Base-by-base conservation (phyloP, 2,113 vertebrate species). In the Vulpes lagopus region DNA sequence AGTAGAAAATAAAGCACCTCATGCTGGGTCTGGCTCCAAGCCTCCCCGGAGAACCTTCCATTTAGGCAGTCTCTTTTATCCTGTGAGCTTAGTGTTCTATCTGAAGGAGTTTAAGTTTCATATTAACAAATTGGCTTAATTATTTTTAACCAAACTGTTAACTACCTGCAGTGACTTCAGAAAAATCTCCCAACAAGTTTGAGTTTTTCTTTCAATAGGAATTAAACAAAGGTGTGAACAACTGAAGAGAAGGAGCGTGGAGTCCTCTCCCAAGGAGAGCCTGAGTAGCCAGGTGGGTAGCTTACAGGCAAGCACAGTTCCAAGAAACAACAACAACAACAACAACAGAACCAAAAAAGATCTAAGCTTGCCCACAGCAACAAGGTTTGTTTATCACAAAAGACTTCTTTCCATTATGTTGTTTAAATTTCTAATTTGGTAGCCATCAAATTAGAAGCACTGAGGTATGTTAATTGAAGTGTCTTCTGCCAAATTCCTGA, bases 91-190 rank as follows among this genome's bases (percentile, higher is more conserved):
- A 91, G 20, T 94, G 79, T 86, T 95, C 91, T 95, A 11, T 94
- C 87, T 93, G 85, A 97, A 96, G 88, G 30, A 90, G 95, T 98
- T 98, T 98, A 96, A 93, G 71, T 97, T 98, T 97, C 89, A 98
- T 97, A 97, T 97, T 98, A 99, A 98, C 96, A 98, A 98, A 99
- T 97, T 60, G 95, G 69, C 87, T 98, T 97, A 95, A 94, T 98
- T 98, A 98, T 98, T 98, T 98, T 98, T 98, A 98, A 97, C 97
- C 89, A 88, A 98, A 91, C 71, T 95, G 95, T 97, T 98, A 98
- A 97, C 89, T 98, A 84, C 94, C 80, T 98, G 71, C 95, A 64
- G 97, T 30, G 94, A 95, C 35, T 95, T 92, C 19, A 59, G 1
- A 59, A 97, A 98, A 90, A 90, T 5, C 92, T 97, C 53, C 89